These are phyloP conservation scores for Botia kubotai DNA, from an alignment of 2,797 vertebrate species.

Conservation along the genomic window DNA sequence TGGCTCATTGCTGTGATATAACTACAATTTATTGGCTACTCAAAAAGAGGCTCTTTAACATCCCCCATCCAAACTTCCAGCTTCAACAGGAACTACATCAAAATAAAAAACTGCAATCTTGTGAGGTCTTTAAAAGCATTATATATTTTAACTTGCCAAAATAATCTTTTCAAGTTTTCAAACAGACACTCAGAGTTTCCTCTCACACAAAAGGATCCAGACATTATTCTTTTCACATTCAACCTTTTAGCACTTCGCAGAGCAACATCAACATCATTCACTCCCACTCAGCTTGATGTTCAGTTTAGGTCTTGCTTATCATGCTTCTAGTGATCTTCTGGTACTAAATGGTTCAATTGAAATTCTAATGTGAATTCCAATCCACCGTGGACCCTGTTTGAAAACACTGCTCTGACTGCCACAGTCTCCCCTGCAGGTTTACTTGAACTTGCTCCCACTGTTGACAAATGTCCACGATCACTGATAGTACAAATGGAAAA, in stretches of 20 bases:
- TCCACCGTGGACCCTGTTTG: constrained; percentile 63
- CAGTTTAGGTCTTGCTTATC: constrained; percentile 31
- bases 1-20: not conserved
- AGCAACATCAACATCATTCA: not conserved
- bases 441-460: constrained; percentile 73
- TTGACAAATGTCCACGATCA: constrained; percentile 78
- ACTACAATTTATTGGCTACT: not conserved
- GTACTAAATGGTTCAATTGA: constrained; percentile 22
- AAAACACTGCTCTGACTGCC: constrained; percentile 71
- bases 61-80: too few species aligned
- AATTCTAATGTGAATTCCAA: constrained; percentile 46
- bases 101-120: too few species aligned
- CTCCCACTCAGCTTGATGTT: constrained; percentile 24
- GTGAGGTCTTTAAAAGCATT: not conserved
- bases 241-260: not conserved
- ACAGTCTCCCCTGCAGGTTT: constrained; percentile 78
- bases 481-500: constrained; percentile 80
- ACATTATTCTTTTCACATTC: constrained; percentile 4
- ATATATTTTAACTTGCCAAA: not conserved
- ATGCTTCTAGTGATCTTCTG: not conserved
- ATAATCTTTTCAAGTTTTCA: not conserved
- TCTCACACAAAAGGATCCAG: not conserved
- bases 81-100: too few species aligned
- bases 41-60: not conserved
- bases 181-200: not conserved